A percentile compares a stretch with the other conserved stretches of the same genome.
These are phyloP conservation scores for Drosophila teissieri DNA, from an alignment of 1,140 invertebrate species.

Conservation along the genomic window DNA sequence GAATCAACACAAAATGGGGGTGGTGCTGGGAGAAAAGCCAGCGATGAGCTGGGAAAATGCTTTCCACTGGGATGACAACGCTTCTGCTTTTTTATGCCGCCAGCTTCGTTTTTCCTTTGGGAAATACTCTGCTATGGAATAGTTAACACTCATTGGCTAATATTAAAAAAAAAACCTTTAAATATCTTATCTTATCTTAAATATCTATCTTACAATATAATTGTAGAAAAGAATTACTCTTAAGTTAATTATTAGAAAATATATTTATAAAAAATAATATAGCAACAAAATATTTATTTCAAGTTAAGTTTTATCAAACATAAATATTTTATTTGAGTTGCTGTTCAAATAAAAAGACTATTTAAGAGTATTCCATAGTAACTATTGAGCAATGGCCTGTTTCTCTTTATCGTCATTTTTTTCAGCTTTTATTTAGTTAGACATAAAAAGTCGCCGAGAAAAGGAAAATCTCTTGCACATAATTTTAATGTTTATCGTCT, in stretches of 20 bases:
- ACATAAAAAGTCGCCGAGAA: constrained; percentile 15
- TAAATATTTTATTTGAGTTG: not conserved
- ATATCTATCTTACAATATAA: no score
- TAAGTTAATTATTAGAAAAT: no score
- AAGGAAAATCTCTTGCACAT: constrained; percentile 72
- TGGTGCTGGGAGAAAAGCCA: constrained; percentile 13
- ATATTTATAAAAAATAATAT: not conserved
- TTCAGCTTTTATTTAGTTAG: constrained; percentile 17
- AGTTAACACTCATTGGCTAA: no score
- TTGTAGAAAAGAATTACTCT: no score
- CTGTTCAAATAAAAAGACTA: not conserved
- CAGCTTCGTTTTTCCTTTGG: not conserved
- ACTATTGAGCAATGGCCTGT: rapidly evolving
- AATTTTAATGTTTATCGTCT: constrained; percentile 84
- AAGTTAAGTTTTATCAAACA: no score
- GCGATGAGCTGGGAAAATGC: constrained; percentile 14
- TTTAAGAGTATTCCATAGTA: constrained; percentile 14
- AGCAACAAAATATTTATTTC: no score
- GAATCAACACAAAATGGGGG: constrained; percentile 40
- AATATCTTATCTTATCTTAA: no score
- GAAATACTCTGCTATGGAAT: not conserved
- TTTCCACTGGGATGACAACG: constrained; percentile 31
- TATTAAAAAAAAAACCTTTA: no score
- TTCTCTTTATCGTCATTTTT: constrained; percentile 43
- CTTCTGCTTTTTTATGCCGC: constrained; percentile 1